Base-by-base conservation (phyloP, 1,140 invertebrate genomes). In the Araneus ventricosus region DNA sequence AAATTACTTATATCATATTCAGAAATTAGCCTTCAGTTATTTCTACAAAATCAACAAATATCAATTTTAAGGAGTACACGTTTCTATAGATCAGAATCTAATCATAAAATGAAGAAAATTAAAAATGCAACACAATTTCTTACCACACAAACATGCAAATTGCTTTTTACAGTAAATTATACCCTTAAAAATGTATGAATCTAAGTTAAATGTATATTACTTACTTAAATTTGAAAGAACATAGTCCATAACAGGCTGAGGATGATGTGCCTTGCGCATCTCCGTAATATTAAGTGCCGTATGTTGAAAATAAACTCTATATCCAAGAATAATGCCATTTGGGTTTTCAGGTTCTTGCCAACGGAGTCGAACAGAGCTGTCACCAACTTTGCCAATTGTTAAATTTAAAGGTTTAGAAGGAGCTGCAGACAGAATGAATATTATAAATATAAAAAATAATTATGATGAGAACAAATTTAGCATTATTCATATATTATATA, bases 331-430 rank as follows among this genome's bases (percentile, higher is more conserved):
- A 41, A 94, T 90, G 87, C 97, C 97, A 95, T 97, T 97, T 67
- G 97, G 96, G 94, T 96, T 96, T 94, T 96, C 96, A 63, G 98
- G 98, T 95, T 97, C 97, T 94, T 96, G 96, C 98, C 98, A 98
- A 94, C 96, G 96, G 94, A 99, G 96, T 91, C 97, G 97, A 94
- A 98, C 97, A 95, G 97, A 97, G 75, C 96, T 97, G 93, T 97
- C 96, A 88, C 97, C 97, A 70, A 98, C 97, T 95, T 97, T 96
- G 93, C 97, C 96, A 24, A 97, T 96, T 93, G 97, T 97, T 93
- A 98, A 96, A 96, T 98, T 98, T 94, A 97, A 96, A 86, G 98
- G 98, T 95, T 97, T 97, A 95, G 97, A 97, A 95, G 98, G 97
- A 95, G 97, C 97, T 98, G 96, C 22, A 96, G 96, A 57, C 24